These are phyloP conservation scores for Calycopis cecrops DNA, from an alignment of 1,140 invertebrate species.

Conservation along the genomic window DNA sequence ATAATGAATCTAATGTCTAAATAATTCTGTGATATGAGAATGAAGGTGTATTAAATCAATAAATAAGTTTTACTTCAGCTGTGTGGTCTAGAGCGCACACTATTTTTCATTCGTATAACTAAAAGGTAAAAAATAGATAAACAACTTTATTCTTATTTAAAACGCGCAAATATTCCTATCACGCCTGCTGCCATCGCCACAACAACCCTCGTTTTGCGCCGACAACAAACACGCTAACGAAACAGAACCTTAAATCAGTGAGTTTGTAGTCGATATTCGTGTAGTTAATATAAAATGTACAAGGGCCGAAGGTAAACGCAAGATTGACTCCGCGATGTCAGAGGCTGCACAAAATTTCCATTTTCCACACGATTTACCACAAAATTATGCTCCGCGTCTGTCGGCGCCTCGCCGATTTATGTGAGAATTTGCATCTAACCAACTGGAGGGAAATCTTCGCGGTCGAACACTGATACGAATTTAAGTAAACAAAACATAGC, in stretches of 20 bases:
- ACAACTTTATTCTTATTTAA: slow-evolving; percentile 30
- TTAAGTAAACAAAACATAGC: slow-evolving; percentile 3
- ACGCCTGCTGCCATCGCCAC: too few relatives aligned
- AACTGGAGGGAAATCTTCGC: slow-evolving; percentile 49
- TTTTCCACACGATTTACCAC: slow-evolving; percentile 71
- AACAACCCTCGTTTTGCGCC: slow-evolving; percentile 25
- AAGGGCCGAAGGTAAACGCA: too few relatives aligned
- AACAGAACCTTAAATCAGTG: slow-evolving; percentile 15
- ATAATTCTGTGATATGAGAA: too few relatives aligned
- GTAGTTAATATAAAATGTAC: background rate
- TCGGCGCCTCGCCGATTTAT: slow-evolving; percentile 65
- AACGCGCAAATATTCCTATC: too few relatives aligned
- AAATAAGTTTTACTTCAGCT: too few relatives aligned
- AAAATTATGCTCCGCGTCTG: slow-evolving; percentile 69
- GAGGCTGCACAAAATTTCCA: slow-evolving; percentile 70
- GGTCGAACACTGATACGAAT: too few relatives aligned
- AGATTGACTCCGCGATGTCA: slow-evolving; percentile 33
- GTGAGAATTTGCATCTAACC: slow-evolving; percentile 61
- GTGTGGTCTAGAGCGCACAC: too few relatives aligned
- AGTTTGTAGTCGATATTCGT: slow-evolving; percentile 3
- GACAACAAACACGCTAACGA: slow-evolving; percentile 13
- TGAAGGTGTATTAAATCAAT: too few relatives aligned
- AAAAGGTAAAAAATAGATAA: slow-evolving; percentile 21
- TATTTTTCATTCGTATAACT: too few relatives aligned
- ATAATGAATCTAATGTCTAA: too few relatives aligned